Evolutionary conservation across 2,113 vertebrate genomes (phyloP).

Genomic region (Sander vitreus): DNA sequence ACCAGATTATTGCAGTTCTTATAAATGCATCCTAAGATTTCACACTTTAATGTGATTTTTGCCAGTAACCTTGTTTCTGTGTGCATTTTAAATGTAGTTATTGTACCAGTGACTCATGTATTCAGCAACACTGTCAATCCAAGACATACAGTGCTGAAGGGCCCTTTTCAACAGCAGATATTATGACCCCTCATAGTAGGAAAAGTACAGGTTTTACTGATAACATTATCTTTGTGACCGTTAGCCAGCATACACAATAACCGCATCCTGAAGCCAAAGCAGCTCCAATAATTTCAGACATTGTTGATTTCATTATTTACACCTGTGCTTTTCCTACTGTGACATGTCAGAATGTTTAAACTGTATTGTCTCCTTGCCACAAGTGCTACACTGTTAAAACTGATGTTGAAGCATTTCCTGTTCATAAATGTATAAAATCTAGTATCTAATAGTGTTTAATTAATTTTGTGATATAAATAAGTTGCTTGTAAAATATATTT

Average conservation of each 20-base stretch:
- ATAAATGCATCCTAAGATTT: neutral
- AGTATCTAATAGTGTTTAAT: no score
- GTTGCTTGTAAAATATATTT: neutral
- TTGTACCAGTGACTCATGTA: no score
- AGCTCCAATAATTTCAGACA: neutral
- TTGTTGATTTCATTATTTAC: neutral
- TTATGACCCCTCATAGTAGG: neutral
- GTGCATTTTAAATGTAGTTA: no score
- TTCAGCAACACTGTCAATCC: neutral
- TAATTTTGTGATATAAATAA: neutral
- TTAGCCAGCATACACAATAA: neutral
- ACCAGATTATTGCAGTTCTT: neutral
- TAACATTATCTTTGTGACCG: no score
- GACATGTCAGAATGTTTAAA: neutral
- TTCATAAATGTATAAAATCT: neutral
- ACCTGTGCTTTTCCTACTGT: neutral
- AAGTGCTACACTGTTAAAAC: neutral
- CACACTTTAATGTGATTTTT: neutral
- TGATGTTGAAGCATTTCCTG: neutral
- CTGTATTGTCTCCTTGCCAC: neutral
- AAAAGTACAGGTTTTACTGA: neutral
- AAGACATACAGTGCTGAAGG: neutral
- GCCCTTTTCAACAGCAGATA: no score
- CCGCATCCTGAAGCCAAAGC: no score
- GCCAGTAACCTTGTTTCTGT: no score